Evolutionary conservation across 2,888 invertebrate species (phyloP), one percentile per base, ranked within the genome.

Genomic region (Gibbula magus): DNA sequence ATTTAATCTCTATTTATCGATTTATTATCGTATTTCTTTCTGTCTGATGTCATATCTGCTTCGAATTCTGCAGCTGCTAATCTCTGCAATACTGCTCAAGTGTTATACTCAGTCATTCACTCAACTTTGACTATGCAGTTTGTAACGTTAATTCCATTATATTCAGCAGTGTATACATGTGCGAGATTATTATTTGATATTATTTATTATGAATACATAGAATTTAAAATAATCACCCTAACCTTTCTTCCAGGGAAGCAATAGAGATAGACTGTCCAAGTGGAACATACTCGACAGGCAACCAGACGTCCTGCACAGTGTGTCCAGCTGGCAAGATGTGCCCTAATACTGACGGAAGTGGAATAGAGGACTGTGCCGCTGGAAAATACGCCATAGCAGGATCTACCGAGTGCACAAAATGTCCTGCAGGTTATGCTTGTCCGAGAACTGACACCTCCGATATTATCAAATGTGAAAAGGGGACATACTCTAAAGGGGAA

Each of bases 311-410:
- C 2, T 92, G 92, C 81, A 91, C 90, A 0, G 81, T 82, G 61
- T 92, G 92, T 83, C 84, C 84, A 3, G 88, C 91, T 5, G 92
- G 92, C 5, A 80, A 82, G 35, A 88, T 84, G 52, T 92, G 91
- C 79, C 91, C 91, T 1, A 89, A 88, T 56, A 73, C 78, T 0
- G 90, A 91, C 70, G 91, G 91, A 7, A 82, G 88, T 0, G 89
- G 88, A 7, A 90, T 88, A 29, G 84, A 80, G 2, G 83, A 80
- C 61, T 92, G 92, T 80, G 54, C 79, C 0, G 74, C 87, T 0
- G 92, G 92, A 8, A 86, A 86, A 22, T 92, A 88, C 77, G 89
- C 92, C 0, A 77, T 86, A 10, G 86, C 88, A 5, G 89, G 91
- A 25, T 80, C 87, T 0, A 83, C 84, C 1, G 78, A 56, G 10